Conservation (phyloP, 2,888 invertebrate genomes). For the Furcula furcula region DNA sequence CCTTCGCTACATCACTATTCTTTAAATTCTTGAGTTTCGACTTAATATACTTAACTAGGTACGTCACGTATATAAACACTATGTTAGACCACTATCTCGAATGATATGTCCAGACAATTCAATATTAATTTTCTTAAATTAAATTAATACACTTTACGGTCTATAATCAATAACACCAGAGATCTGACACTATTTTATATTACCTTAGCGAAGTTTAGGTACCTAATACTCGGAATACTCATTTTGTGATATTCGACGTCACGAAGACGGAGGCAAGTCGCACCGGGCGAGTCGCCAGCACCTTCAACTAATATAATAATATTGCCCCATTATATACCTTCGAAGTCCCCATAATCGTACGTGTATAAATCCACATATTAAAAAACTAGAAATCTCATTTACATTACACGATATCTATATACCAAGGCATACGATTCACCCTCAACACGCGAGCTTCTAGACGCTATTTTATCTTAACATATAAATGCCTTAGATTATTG, state of each 20-base stretch:
- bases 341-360: conserved; percentile 55
- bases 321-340: conserved; percentile 65
- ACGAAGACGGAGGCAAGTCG: conserved; percentile 79
- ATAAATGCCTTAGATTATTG: conserved; percentile 54
- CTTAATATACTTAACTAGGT: conserved; percentile 76
- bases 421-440: conserved; percentile 47
- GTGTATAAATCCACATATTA: conserved; percentile 44
- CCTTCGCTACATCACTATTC: conserved; percentile 73
- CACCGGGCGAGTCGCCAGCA: conserved; percentile 74
- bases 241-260: conserved; percentile 62
- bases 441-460: conserved; percentile 54
- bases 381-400: conserved; percentile 57
- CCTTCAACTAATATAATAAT: conserved; percentile 58
- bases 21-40: conserved; percentile 77
- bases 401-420: conserved; percentile 45
- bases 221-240: conserved; percentile 63
- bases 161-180: conserved; percentile 65
- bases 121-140: conserved; percentile 66
- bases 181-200: conserved; percentile 67
- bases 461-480: conserved; percentile 44
- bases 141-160: conserved; percentile 68
- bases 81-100: conserved; percentile 66
- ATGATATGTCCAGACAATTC: conserved; percentile 68
- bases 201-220: conserved; percentile 59
- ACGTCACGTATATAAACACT: conserved; percentile 76